Evolutionary conservation across 2,888 invertebrate species (phyloP).

Genomic region (Drosophila meridionalis): DNA sequence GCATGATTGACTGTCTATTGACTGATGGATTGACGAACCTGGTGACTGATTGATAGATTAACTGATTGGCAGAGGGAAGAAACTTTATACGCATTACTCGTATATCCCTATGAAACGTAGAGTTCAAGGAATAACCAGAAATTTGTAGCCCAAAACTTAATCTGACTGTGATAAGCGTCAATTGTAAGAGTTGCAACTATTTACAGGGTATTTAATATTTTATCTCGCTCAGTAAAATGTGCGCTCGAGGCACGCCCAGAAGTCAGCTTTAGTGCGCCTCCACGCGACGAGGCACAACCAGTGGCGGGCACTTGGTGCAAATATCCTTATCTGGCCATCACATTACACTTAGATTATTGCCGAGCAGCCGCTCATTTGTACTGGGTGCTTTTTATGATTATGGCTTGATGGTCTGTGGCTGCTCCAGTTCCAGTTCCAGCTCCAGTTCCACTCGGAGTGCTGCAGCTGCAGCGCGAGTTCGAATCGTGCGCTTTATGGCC

Average conservation of each 20-base stretch:
- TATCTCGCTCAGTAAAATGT: not conserved
- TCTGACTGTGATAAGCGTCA: not conserved
- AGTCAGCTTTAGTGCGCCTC: constrained; percentile 26
- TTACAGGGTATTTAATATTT: not conserved
- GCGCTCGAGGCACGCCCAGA: constrained; percentile 9
- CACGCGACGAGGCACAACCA: not conserved
- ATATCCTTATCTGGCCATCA: constrained; percentile 58
- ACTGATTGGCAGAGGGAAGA: too few species aligned
- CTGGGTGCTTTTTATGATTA: constrained; percentile 52
- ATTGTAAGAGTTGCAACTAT: not conserved
- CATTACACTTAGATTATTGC: constrained; percentile 64
- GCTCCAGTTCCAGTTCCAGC: constrained; percentile 28
- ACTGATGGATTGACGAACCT: not conserved
- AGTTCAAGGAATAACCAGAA: too few species aligned
- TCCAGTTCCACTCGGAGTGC: not conserved
- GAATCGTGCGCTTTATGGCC: constrained; percentile 33
- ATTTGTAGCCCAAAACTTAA: not conserved
- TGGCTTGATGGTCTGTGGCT: constrained; percentile 32
- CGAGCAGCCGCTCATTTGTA: constrained; percentile 42
- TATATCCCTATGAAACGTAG: too few species aligned
- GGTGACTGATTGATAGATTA: not conserved
- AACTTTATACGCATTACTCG: too few species aligned
- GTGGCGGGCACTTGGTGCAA: constrained; percentile 25
- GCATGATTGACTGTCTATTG: not conserved
- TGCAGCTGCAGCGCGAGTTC: constrained; percentile 4